Evolutionary conservation across 2,888 invertebrate species (phyloP), one percentile per base, ranked within the genome.

Genomic region (Scaptodrosophila latifasciaeformis): DNA sequence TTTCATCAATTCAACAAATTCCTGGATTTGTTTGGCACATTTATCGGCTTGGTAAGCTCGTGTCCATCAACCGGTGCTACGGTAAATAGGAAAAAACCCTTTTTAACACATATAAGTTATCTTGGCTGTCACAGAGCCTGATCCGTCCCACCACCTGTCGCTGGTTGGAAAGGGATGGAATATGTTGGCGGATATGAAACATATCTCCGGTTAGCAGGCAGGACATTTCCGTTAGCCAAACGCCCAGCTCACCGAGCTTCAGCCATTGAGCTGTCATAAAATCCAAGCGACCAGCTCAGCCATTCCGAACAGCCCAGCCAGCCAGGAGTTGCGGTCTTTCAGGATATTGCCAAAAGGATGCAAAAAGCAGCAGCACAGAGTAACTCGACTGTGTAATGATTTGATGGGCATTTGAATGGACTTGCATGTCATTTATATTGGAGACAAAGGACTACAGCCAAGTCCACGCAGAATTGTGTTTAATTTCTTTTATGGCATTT

Each of bases 161-260:
- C 48, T 60, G 60, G 60, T 59, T n/a, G 59, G 79, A 65, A 62
- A 61, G 60, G 40, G 67, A 57, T 9, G 52, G 42, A 12, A 55
- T 53, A 50, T 67, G 59, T 24, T 72, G 63, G 49, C 82, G 83
- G 83, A 83, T 82, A 84, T 83, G 81, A 84, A 85, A 79, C 81
- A 75, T 81, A 85, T 85, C 85, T 85, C 84, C 85, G 84, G 84
- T 81, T 79, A 81, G 74, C 82, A 80, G 83, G 84, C 85, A 72
- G 85, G 85, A 85, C 84, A 85, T 82, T 81, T 85, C 85, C 85
- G 82, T 60, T 55, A 12, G 29, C 43, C 44, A 15, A 35, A 24
- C 29, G 34, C 48, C 30, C 30, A 6, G 42, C 27, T 29, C 4
- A 6, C 24, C 30, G 24, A 31, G 18, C 17, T 15, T 6, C 12